These are phyloP conservation scores for Falco rusticolus DNA, from an alignment of 2,797 vertebrate genomes.

Conservation along the genomic window DNA sequence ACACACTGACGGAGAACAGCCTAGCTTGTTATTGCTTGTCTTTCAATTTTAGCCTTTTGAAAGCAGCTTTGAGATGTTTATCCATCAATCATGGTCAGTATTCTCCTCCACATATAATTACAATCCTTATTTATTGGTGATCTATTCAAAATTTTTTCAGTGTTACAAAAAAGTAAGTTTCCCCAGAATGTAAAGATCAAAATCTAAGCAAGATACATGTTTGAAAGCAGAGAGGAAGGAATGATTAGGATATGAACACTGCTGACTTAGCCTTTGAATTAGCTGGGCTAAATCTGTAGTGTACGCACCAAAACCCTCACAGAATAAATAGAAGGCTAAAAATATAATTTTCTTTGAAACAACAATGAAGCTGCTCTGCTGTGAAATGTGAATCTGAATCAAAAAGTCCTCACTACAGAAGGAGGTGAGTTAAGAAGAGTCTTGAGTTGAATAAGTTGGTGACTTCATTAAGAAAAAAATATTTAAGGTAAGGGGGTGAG, in stretches of 20 bases:
- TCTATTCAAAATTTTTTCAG: neutral
- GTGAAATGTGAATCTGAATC: neutral
- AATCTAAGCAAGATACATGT: neutral
- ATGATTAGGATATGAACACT: neutral
- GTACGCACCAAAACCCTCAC: fast-evolving
- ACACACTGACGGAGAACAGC: neutral
- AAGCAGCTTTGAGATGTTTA: neutral
- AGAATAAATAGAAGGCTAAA: neutral
- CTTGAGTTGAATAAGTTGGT: neutral
- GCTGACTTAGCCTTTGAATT: neutral
- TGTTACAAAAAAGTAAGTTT: neutral
- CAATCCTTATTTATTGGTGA: neutral
- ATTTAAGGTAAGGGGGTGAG: neutral
- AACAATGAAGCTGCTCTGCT: neutral
- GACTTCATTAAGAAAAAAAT: neutral
- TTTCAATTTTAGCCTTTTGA: neutral
- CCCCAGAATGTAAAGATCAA: neutral
- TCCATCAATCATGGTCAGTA: neutral
- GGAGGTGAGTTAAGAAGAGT: neutral
- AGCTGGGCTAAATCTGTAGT: neutral
- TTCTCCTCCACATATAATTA: neutral
- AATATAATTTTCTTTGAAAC: neutral
- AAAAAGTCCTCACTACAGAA: neutral
- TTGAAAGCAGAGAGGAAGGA: neutral
- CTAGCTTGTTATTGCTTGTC: neutral